Evolutionary conservation across 2,888 invertebrate genomes (phyloP), one percentile per base, ranked within the genome.

Genomic region (Lampropteryx suffumata): DNA sequence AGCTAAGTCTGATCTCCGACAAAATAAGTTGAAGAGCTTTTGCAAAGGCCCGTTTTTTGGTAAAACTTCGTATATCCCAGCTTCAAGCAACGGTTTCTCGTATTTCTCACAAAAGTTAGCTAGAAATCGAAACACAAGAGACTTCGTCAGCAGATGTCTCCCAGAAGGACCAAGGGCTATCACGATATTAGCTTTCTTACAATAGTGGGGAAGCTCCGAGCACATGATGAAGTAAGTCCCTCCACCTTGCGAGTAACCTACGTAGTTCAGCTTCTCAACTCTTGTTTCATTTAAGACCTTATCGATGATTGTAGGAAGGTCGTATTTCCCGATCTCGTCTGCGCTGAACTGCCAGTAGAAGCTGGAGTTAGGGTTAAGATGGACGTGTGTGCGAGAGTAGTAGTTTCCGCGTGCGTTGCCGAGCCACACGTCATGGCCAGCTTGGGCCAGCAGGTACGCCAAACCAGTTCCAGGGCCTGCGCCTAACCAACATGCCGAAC

Each of bases 181-280:
- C 75, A 92, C 85, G 0, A 92, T 71, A 4, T 89, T 81, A 0
- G 93, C 87, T 76, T 94, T 95, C 0, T 86, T 70, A 74, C 94
- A 93, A 59, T 94, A 94, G 13, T 91, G 92, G 0, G 94, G 93
- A 39, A 79, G 79, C 59, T 92, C 90, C 0, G 93, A 92, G 41
- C 92, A 91, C 93, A 94, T 93, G 0, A 94, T 91, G 69, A 92
- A 93, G 64, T 92, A 94, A 2, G 81, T 77, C 0, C 93, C 93
- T 0, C 93, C 92, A 2, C 96, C 97, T 74, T 93, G 93, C 0
- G 96, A 96, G 70, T 95, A 96, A 0, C 96, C 97, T 7, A 95
- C 92, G 17, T 77, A 84, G 28, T 81, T 80, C 13, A 87, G 37
- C 17, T 75, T 79, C 0, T 62, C 49, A 1, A 58, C 50, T 1